Evolutionary conservation across 1,140 invertebrate genomes (phyloP).

Genomic region (Reticulitermes speratus): DNA sequence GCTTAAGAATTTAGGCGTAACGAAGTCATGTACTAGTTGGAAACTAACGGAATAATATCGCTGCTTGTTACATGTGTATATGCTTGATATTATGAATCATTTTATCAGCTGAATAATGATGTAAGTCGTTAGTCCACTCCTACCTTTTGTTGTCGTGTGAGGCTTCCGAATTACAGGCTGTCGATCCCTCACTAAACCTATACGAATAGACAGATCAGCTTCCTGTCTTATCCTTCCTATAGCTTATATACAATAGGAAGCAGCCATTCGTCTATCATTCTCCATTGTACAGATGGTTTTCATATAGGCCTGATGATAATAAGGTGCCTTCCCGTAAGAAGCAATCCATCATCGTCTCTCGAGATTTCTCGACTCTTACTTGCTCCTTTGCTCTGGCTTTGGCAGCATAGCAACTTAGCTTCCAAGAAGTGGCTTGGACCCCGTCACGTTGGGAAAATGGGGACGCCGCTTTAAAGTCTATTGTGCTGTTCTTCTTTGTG

Average conservation of each 20-base stretch:
- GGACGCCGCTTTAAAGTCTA: not conserved
- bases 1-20: too few species aligned
- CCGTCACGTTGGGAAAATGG: not conserved
- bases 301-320: slow-evolving; percentile 19
- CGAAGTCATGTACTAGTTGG: too few species aligned
- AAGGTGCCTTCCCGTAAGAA: slow-evolving; percentile 11
- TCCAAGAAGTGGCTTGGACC: not conserved
- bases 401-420: not conserved
- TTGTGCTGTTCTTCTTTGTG: not conserved
- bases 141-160: not conserved
- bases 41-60: too few species aligned
- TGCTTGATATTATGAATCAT: too few species aligned
- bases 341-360: slow-evolving; percentile 22
- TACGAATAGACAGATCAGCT: slow-evolving; percentile 14
- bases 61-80: too few species aligned
- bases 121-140: not conserved
- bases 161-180: not conserved
- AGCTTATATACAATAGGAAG: not conserved
- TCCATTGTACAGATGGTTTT: not conserved
- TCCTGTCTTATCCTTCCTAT: not conserved
- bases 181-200: not conserved
- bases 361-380: slow-evolving; percentile 14
- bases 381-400: not conserved
- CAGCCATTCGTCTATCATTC: slow-evolving; percentile 1
- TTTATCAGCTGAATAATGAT: not conserved